Conservation (phyloP, 1,140 invertebrate species). For the Popillia japonica region DNA sequence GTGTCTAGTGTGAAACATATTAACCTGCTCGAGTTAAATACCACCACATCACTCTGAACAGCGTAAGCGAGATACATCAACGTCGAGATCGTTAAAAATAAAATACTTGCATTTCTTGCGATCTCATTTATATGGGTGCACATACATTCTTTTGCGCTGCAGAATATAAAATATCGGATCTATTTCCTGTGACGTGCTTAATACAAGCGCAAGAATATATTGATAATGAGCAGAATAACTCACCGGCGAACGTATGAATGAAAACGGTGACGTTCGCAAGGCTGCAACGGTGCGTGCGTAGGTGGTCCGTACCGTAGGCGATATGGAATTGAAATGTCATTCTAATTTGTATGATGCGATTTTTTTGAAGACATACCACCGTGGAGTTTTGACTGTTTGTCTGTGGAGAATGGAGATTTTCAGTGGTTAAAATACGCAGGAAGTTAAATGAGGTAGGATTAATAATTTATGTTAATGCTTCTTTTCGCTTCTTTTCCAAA, state of each 20-base stretch:
- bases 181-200: constrained; percentile 31
- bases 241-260: constrained; percentile 32
- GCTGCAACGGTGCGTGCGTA: neutral
- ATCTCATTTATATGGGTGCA: constrained; percentile 28
- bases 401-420: neutral
- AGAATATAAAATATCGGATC: constrained; percentile 25
- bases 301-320: constrained; percentile 39
- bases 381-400: neutral
- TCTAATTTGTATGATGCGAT: constrained; percentile 43
- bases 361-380: constrained; percentile 40
- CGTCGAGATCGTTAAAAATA: neutral
- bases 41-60: neutral
- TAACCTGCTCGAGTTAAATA: neutral
- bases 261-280: constrained; percentile 32
- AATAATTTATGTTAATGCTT: neutral
- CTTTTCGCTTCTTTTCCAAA: too few species aligned
- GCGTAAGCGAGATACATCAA: neutral
- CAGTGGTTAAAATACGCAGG: neutral
- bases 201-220: constrained; percentile 31
- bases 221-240: constrained; percentile 37
- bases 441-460: neutral
- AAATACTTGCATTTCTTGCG: constrained; percentile 1
- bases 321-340: constrained; percentile 45
- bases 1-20: constrained; percentile 2
- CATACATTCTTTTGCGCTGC: neutral